phyloP scores from a whole-genome alignment of 2,113 vertebrate genomes.

The Rhipidura dahli region DNA sequence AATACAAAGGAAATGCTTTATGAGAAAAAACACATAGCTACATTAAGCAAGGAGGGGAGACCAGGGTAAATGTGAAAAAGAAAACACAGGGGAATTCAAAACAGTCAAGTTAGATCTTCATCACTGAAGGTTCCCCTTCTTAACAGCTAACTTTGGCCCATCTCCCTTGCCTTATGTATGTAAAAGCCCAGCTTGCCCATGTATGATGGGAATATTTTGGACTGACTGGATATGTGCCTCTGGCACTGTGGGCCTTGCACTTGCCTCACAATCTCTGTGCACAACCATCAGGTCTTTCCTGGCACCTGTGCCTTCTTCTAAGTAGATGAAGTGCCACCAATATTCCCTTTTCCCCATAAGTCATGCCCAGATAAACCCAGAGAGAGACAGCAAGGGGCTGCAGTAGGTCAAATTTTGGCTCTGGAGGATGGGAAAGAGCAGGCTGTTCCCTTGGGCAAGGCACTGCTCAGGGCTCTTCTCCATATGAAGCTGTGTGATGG shows the following conservation, averaged over 20 bases:
- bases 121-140: background rate
- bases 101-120: background rate
- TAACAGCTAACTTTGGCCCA: background rate
- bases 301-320: background rate
- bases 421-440: background rate
- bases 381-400: background rate
- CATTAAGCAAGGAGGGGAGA: background rate
- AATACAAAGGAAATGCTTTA: background rate
- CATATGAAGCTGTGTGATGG: background rate
- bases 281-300: background rate
- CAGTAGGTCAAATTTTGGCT: background rate
- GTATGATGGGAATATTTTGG: background rate
- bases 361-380: background rate
- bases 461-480: background rate
- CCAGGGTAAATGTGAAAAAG: background rate
- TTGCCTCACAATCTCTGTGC: background rate
- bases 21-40: background rate
- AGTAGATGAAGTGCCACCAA: background rate
- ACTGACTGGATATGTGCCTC: background rate
- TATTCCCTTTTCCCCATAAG: background rate
- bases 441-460: background rate
- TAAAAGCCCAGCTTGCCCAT: background rate
- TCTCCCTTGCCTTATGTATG: background rate
- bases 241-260: fast-evolving
- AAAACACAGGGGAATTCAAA: background rate